Percentiles rank a stretch among this genome's conserved stretches.
These are phyloP conservation scores for Sebastes iracundus DNA, from an alignment of 2,797 vertebrate genomes.

Conservation along the genomic window DNA sequence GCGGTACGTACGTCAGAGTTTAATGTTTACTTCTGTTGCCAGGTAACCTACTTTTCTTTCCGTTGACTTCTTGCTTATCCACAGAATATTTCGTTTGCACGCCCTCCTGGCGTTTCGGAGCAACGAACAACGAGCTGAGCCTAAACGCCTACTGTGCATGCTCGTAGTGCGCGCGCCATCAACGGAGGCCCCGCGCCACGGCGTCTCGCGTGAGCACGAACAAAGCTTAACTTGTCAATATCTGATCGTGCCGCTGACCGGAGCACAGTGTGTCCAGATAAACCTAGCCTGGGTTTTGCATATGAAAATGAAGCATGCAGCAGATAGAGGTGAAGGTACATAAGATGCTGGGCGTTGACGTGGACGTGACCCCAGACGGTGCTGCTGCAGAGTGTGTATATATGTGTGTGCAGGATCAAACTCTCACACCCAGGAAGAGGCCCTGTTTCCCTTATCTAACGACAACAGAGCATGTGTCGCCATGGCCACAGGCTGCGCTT, in stretches of 20 bases:
- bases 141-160: too few species aligned
- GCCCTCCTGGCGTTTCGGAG: too few species aligned
- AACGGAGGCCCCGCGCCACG: too few species aligned
- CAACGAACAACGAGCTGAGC: too few species aligned
- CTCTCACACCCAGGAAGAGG: conserved; percentile 81
- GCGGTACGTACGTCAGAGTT: too few species aligned
- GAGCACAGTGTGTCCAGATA: conserved; percentile 31
- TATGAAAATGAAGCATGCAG: conserved; percentile 61
- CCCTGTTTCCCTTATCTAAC: conserved; percentile 81
- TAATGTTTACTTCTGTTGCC: too few species aligned
- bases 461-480: conserved; percentile 80
- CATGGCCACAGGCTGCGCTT: conserved; percentile 80
- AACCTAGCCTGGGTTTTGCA: conserved; percentile 56
- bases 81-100: too few species aligned
- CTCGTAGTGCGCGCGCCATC: too few species aligned
- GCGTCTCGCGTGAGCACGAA: too few species aligned
- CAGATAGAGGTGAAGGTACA: conserved; percentile 49
- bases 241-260: conserved; percentile 18
- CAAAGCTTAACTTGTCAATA: neutral
- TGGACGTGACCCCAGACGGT: conserved; percentile 52
- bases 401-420: conserved; percentile 61
- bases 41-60: too few species aligned
- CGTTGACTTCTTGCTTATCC: too few species aligned
- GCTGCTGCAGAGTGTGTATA: conserved; percentile 37
- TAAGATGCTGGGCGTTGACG: conserved; percentile 11